These are phyloP conservation scores for Lithobates pipiens DNA, from an alignment of 2,797 vertebrate species.

Conservation along the genomic window DNA sequence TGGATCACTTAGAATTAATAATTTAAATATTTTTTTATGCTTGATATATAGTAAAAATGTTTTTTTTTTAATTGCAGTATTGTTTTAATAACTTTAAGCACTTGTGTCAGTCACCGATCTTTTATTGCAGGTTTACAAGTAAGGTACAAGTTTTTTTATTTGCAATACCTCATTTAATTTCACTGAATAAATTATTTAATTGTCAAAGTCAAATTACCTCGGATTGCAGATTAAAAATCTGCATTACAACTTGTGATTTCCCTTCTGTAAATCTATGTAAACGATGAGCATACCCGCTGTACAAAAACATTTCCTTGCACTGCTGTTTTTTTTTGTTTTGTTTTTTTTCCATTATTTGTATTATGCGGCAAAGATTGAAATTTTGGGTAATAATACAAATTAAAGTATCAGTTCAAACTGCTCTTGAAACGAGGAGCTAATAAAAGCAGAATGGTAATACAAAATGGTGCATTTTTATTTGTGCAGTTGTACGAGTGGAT, in stretches of 20 bases:
- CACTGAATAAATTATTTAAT: background rate
- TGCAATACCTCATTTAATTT: constrained; percentile 19
- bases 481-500: background rate
- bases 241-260: background rate
- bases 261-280: background rate
- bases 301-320: background rate
- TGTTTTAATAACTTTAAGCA: background rate
- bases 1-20: background rate
- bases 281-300: background rate
- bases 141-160: background rate
- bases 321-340: background rate
- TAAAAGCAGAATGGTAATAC: constrained; percentile 11
- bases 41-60: background rate
- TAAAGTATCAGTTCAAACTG: background rate
- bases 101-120: background rate
- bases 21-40: background rate
- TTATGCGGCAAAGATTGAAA: constrained; percentile 15
- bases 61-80: background rate
- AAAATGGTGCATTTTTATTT: background rate
- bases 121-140: background rate
- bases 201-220: background rate
- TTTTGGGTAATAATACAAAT: constrained; percentile 15
- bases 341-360: constrained; percentile 8
- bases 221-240: background rate
- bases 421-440: constrained; percentile 19